A percentile compares a stretch with the other conserved stretches of the same genome.
These are phyloP conservation scores for Sminthopsis crassicaudata DNA, from an alignment of 2,113 vertebrate genomes.

Conservation along the genomic window DNA sequence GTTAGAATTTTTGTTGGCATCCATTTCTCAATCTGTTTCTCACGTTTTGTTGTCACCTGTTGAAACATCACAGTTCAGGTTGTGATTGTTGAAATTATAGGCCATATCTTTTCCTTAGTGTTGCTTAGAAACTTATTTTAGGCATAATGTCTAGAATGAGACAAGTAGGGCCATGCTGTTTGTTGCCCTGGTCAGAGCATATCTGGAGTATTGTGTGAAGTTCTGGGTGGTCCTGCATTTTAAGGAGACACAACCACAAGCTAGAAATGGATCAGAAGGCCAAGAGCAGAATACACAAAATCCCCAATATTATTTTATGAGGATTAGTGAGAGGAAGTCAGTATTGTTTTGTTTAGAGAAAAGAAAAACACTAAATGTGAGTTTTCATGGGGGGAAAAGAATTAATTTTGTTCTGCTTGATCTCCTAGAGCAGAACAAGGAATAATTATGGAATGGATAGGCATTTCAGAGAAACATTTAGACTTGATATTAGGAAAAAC, in stretches of 20 bases:
- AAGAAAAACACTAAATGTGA: background rate
- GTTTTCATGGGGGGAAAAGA: background rate
- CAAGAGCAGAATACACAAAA: background rate
- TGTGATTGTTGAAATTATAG: background rate
- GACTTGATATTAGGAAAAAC: background rate
- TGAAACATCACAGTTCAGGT: background rate
- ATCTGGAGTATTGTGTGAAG: background rate
- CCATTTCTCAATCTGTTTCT: background rate
- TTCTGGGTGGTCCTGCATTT: background rate
- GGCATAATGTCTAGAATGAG: background rate
- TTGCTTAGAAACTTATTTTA: background rate
- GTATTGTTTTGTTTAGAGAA: background rate
- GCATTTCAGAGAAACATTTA: background rate
- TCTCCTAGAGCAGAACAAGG: background rate
- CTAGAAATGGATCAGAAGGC: background rate
- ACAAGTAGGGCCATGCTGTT: background rate
- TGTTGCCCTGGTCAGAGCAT: background rate
- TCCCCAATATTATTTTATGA: background rate
- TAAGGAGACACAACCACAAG: background rate
- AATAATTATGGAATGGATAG: background rate
- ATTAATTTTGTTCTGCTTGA: background rate
- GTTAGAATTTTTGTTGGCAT: background rate
- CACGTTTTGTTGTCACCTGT: background rate
- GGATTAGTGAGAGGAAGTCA: background rate
- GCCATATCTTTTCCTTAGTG: background rate